phyloP scores from a whole-genome alignment of 2,797 vertebrate species.

The Setipinna tenuifilis region DNA sequence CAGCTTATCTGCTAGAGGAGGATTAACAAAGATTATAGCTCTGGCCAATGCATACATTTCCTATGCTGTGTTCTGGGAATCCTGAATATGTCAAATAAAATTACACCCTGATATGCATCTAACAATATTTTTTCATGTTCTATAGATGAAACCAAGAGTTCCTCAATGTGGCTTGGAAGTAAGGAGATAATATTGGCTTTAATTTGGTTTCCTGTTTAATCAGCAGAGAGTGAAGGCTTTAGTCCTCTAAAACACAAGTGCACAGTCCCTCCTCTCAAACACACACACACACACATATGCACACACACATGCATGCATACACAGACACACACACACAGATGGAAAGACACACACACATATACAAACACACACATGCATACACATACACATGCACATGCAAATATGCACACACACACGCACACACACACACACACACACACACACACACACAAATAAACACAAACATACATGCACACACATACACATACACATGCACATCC shows the following conservation, averaged over 20 bases:
- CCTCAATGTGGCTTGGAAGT: too few species aligned
- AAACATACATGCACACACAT: neutral
- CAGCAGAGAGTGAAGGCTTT: conserved; percentile 28
- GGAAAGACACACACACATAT: too few species aligned
- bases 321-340: neutral
- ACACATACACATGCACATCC: neutral
- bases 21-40: neutral
- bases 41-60: neutral
- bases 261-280: neutral
- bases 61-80: neutral
- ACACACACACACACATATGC: neutral
- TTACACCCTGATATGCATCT: neutral
- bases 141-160: too few species aligned
- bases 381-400: neutral
- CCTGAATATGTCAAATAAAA: neutral
- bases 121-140: neutral
- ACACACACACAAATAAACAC: neutral
- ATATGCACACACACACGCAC: too few species aligned
- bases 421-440: too few species aligned
- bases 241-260: conserved; percentile 1
- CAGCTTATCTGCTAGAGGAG: neutral
- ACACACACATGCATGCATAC: neutral
- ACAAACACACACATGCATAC: neutral
- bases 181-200: conserved; percentile 41
- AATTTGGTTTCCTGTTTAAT: conserved; percentile 30